Conservation (phyloP, 2,113 vertebrate genomes). For the Alethe diademata region DNA sequence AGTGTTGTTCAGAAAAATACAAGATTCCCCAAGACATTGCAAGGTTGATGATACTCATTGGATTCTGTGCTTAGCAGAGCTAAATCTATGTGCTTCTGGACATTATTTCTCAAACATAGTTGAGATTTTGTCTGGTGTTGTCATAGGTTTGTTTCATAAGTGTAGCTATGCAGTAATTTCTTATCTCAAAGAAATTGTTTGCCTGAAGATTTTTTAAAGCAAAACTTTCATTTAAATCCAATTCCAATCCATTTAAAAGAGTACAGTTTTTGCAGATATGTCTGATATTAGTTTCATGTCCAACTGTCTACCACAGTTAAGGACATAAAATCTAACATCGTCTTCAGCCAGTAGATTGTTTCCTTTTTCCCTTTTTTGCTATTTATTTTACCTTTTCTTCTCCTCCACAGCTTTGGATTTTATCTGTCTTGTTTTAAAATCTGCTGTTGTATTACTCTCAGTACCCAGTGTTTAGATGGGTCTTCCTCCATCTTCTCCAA, state of each 20-base stretch:
- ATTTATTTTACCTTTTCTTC: neutral
- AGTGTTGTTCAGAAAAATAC: neutral
- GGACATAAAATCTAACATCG: neutral
- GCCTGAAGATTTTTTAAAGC: neutral
- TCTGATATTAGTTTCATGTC: neutral
- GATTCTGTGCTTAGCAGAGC: neutral
- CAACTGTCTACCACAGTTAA: neutral
- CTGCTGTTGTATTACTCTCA: neutral
- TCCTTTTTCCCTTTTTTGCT: neutral
- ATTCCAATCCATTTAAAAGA: neutral
- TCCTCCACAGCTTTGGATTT: neutral
- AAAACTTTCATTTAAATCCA: neutral
- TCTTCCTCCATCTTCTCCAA: neutral
- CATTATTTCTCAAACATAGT: neutral
- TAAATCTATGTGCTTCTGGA: neutral
- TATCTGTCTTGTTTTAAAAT: neutral
- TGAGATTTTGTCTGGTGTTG: neutral
- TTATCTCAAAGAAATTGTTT: neutral
- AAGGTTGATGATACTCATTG: neutral
- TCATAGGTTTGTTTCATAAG: neutral
- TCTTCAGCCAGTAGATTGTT: neutral
- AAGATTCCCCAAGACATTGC: neutral
- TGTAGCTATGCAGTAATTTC: neutral
- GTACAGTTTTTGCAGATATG: neutral
- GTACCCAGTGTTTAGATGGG: neutral